These are phyloP conservation scores for Gallinago media DNA, from an alignment of 2,113 vertebrate species.

Conservation along the genomic window DNA sequence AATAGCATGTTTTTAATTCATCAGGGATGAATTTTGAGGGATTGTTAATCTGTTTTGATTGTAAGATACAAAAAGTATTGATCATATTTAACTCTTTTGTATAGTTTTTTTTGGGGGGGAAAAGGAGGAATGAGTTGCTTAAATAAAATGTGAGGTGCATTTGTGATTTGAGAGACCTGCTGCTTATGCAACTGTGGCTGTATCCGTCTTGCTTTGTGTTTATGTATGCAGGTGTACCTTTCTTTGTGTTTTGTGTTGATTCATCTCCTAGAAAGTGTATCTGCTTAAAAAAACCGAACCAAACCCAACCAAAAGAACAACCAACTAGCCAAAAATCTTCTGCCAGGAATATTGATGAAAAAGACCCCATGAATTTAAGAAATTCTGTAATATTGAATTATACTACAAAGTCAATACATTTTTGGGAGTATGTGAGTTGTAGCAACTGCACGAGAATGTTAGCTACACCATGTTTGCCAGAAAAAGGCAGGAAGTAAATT, in stretches of 20 bases:
- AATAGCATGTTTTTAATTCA: background rate
- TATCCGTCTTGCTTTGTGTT: background rate
- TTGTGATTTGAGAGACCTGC: background rate
- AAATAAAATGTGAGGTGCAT: background rate
- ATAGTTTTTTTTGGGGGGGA: background rate
- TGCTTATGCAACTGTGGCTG: background rate
- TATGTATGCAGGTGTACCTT: background rate
- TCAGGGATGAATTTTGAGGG: background rate
- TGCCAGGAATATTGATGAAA: background rate
- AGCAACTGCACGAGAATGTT: background rate
- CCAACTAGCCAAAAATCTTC: background rate
- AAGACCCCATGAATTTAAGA: background rate
- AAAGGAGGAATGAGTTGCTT: background rate
- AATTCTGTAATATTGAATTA: background rate
- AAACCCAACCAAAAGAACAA: background rate
- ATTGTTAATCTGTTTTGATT: background rate
- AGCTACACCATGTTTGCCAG: background rate
- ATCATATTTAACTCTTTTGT: background rate
- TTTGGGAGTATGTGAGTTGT: background rate
- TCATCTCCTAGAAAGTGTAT: background rate
- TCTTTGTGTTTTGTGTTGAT: background rate
- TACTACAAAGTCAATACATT: background rate
- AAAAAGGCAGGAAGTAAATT: background rate
- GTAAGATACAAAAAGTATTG: background rate
- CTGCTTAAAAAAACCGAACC: background rate